Base-by-base conservation (phyloP, 2,797 vertebrate genomes). In the Carapus acus region DNA sequence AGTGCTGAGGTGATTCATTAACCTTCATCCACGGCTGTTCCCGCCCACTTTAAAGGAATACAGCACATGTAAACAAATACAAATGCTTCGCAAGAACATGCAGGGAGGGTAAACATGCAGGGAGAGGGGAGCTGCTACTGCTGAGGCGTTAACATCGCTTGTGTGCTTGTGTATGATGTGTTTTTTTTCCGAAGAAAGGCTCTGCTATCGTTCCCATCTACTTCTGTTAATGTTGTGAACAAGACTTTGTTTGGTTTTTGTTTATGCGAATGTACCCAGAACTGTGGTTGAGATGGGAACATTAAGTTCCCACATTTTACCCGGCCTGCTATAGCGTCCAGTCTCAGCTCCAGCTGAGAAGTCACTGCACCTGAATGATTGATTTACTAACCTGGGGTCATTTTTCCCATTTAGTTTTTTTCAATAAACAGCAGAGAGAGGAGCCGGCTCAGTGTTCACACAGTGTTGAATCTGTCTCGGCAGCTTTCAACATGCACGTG, bases 1-100 rank as follows among this genome's bases (percentile, higher is more conserved):
- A 58, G 49, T 43, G 49, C 65, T 2, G 38, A 31, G 54, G 36
- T 85, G 79, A 86, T 85, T 85, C 82, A 87, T 86, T 73, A 82
- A 58, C 68, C 20, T 24, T 41, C 50, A 78, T 79, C 67, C 65
- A 39, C 61, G 55, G 42, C 4, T 42, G 65, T 70, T 60, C 51
- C 58, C 54, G 36, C 58, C 43, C 60, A 56, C 60, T 74, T 80
- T 77, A 76, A 69, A 80, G 63, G 65, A 52, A 76, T 13, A 49
- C 43, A 37, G 54, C 14, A 21, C 12, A 2, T 58, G 49, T 33
- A 77, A 40, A 16, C 57, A 79, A 75, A 78, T 55, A 61, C 73
- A 62, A 69, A 48, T 64, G 61, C 62, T 63, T 80, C 63, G 67
- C 36, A 51, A 51, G n/a, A 66, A 53, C n/a, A 4, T 38, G 54